These are phyloP conservation scores for Cryptocephalus moraei DNA, from an alignment of 2,888 invertebrate species.

Conservation along the genomic window DNA sequence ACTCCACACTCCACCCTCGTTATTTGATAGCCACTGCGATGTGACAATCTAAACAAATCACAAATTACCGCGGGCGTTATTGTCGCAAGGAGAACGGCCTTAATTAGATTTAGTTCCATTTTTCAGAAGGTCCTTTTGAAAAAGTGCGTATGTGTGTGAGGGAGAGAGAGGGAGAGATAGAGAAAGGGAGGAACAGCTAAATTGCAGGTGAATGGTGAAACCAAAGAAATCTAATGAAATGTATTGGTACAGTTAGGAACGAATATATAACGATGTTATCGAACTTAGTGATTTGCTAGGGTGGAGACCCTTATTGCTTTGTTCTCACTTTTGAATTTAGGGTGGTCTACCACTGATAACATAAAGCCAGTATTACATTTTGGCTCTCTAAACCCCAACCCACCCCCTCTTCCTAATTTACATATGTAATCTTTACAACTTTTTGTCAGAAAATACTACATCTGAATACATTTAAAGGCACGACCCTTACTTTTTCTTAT, in stretches of 20 bases:
- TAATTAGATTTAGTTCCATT: too few species aligned
- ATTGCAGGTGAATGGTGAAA: conserved; percentile 7
- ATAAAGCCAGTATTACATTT: conserved; percentile 34
- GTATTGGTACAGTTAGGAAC: conserved; percentile 20
- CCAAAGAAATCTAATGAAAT: conserved; percentile 22
- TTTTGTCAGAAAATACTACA: conserved; percentile 7
- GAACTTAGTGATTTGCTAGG: conserved; percentile 38
- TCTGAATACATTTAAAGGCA: conserved; percentile 1
- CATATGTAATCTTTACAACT: conserved; percentile 25
- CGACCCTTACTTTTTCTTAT: neutral
- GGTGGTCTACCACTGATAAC: conserved; percentile 38
- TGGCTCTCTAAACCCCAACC: conserved; percentile 25
- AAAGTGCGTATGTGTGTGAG: too few species aligned
- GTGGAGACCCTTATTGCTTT: conserved; percentile 38
- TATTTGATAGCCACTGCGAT: too few species aligned
- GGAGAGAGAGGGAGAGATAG: too few species aligned
- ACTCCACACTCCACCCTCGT: neutral
- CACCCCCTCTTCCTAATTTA: conserved; percentile 21
- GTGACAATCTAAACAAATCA: too few species aligned
- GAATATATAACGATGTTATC: conserved; percentile 39
- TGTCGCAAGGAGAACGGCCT: too few species aligned
- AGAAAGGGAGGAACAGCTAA: too few species aligned
- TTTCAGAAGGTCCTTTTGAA: too few species aligned
- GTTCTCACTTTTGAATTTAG: conserved; percentile 40
- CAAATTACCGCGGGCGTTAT: too few species aligned